These are phyloP conservation scores for Glomeris marginata DNA, from an alignment of 2,888 invertebrate species.

Conservation along the genomic window DNA sequence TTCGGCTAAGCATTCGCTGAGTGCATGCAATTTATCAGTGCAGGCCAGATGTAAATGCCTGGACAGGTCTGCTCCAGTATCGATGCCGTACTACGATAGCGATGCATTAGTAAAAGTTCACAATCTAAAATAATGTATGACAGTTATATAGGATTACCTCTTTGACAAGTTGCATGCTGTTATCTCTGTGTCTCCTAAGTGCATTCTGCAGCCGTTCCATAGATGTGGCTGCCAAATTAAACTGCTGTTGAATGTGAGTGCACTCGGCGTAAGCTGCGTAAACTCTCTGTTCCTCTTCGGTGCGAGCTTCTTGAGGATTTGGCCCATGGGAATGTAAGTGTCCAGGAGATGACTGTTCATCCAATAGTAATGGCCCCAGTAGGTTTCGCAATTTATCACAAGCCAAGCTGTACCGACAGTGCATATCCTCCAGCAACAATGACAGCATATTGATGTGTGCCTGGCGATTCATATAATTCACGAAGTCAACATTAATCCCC, in stretches of 20 bases:
- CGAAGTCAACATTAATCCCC: no score
- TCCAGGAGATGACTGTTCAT: conserved; percentile 31
- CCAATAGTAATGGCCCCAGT: conserved; percentile 54
- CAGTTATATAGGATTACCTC: neutral
- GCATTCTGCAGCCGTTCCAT: conserved; percentile 54
- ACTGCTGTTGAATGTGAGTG: conserved; percentile 70
- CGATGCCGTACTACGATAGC: neutral
- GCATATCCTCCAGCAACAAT: conserved; percentile 60
- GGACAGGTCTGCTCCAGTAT: neutral
- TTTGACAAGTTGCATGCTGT: no score
- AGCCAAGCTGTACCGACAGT: conserved; percentile 65
- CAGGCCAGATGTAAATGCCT: conserved; percentile 37
- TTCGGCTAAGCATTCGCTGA: conserved; percentile 67
- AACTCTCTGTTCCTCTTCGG: conserved; percentile 36
- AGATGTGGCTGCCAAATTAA: conserved; percentile 65
- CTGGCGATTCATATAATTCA: no score
- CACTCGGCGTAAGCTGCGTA: conserved; percentile 53
- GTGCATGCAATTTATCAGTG: conserved; percentile 65
- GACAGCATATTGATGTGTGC: conserved; percentile 48
- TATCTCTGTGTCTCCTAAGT: no score
- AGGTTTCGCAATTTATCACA: conserved; percentile 68
- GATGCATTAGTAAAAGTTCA: conserved; percentile 5
- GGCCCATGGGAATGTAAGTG: conserved; percentile 27
- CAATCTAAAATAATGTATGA: conserved; percentile 3
- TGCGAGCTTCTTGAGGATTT: neutral